phyloP scores from a whole-genome alignment of 2,113 vertebrate genomes.

The Pollimyrus isidori region DNA sequence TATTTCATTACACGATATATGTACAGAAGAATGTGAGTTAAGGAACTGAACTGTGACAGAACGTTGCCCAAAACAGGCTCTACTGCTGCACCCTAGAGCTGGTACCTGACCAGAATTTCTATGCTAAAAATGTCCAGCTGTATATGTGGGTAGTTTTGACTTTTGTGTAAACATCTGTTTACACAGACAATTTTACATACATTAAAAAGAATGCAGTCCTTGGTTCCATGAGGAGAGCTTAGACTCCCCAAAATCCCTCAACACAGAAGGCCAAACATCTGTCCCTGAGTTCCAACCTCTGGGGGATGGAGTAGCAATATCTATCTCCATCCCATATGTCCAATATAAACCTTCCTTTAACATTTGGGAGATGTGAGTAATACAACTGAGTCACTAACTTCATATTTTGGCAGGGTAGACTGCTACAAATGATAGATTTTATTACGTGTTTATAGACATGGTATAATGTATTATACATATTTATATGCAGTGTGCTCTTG shows the following conservation, averaged over 20 bases:
- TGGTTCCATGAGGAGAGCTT: not conserved
- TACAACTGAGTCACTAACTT: not conserved
- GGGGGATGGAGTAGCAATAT: not conserved
- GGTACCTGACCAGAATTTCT: not conserved
- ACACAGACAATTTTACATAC: not conserved
- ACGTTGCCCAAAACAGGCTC: not conserved
- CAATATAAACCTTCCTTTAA: not conserved
- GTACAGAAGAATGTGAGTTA: not conserved
- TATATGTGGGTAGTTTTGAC: not conserved
- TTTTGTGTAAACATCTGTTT: not conserved
- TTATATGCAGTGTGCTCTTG: not conserved
- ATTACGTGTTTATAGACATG: not conserved
- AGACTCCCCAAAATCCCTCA: not conserved
- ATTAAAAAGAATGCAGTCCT: not conserved
- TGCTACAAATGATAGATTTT: not conserved
- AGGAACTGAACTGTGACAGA: not conserved
- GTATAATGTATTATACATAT: not conserved
- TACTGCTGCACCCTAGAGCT: not conserved
- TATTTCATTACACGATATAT: not conserved
- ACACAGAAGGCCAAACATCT: not conserved
- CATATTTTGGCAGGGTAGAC: not conserved
- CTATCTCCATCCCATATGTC: not conserved
- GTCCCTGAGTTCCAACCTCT: not conserved
- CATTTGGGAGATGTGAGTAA: not conserved
- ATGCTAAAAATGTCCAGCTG: not conserved